phyloP scores from a whole-genome alignment of 1,140 invertebrate species.

The Zaprionus taronus region DNA sequence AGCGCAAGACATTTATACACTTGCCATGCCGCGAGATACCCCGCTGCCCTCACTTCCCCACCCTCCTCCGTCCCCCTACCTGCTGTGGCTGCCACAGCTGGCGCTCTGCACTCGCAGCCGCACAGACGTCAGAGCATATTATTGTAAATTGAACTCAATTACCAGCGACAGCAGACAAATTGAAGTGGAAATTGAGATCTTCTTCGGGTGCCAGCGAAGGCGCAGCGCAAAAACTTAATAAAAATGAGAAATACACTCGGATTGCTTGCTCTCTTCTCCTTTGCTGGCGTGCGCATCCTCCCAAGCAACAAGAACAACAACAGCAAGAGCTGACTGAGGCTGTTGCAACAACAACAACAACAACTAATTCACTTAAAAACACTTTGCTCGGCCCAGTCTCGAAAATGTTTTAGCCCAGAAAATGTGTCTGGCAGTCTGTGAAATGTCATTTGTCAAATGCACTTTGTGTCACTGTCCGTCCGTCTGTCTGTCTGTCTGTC shows the following conservation, averaged over 20 bases:
- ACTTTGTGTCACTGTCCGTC: conserved; percentile 75
- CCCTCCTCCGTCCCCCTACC: background rate
- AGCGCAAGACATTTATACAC: conserved; percentile 74
- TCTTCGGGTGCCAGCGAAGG: conserved; percentile 56
- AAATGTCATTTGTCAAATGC: conserved; percentile 83
- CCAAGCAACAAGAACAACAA: conserved; percentile 47
- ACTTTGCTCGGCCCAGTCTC: conserved; percentile 67
- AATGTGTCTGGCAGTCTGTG: conserved; percentile 76
- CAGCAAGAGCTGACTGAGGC: background rate
- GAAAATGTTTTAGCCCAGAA: conserved; percentile 51
- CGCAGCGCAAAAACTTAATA: conserved; percentile 57
- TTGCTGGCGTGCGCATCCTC: background rate
- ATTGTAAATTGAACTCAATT: conserved; percentile 84
- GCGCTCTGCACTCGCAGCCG: conserved; percentile 54
- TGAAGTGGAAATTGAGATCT: conserved; percentile 84
- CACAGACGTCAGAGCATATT: conserved; percentile 80
- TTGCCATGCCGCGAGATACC: conserved; percentile 35
- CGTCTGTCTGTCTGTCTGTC: conserved; percentile 41
- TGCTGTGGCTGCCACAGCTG: conserved; percentile 37
- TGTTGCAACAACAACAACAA: conserved; percentile 32
- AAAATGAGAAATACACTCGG: conserved; percentile 68
- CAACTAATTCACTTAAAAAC: conserved; percentile 82
- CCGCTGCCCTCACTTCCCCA: background rate
- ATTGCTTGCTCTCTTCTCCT: background rate
- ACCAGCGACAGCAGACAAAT: conserved; percentile 84